Conservation (phyloP, 2,113 vertebrate genomes). For the Platichthys stellatus region DNA sequence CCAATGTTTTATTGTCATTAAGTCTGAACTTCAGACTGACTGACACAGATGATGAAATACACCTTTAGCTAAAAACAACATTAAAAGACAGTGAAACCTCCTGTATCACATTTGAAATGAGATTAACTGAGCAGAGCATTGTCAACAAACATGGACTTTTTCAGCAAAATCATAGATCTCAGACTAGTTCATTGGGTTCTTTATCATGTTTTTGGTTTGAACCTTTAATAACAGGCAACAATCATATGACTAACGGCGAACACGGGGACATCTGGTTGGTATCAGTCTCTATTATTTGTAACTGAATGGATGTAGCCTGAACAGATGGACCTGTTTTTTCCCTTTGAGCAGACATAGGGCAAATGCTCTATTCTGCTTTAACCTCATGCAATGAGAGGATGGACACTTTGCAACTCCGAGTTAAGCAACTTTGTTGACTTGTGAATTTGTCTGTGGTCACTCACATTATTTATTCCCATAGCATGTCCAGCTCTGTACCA, state of each 20-base stretch:
- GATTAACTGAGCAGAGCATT: not conserved
- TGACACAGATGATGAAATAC: not conserved
- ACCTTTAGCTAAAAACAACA: not conserved
- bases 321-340: conserved; percentile 32
- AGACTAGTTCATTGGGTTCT: not conserved
- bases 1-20: not conserved
- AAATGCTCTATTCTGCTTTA: conserved; percentile 16
- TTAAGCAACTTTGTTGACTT: not conserved
- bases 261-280: conserved; percentile 34
- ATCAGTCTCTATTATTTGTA: conserved; percentile 37
- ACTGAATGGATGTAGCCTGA: conserved; percentile 22
- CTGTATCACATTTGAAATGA: not conserved
- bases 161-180: not conserved
- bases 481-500: not conserved
- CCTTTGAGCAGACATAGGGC: not conserved
- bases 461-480: conserved; percentile 9
- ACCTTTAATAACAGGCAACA: not conserved
- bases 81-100: not conserved
- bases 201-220: not conserved
- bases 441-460: not conserved
- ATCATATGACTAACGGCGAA: not conserved
- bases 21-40: too few species aligned
- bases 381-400: not conserved
- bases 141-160: conserved; percentile 19
- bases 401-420: not conserved